Base-by-base conservation (phyloP, 2,113 vertebrate genomes). In the Cyanocitta stelleri region DNA sequence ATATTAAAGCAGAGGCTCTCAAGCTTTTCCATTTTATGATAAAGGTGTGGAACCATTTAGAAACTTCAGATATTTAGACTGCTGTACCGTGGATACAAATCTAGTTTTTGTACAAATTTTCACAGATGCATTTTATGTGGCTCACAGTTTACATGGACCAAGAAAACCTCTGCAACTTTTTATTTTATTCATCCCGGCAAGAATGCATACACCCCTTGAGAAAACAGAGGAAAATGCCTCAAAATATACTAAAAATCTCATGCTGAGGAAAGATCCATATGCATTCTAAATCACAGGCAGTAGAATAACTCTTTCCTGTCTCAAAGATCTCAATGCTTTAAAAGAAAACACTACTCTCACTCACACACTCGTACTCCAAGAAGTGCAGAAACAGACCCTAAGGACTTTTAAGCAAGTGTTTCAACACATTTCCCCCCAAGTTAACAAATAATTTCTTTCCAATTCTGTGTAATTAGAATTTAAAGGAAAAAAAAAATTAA, bases 351-450 rank as follows among this genome's bases (percentile, higher is more conserved):
- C 1, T 68, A 66, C 23, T 41, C 37, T 86, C 49, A 59, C 3
- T 6, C 2, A 16, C 37, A 58, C 2, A 59, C 3, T 6, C 2
- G 15, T 43, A 58, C 2, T 69, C 32, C 27, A 14, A 11, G 8
- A 82, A 59, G 44, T 43, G 77, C 63, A 73, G 13, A 93, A 82
- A 82, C 4, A 39, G 39, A 11, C 9, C 20, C 64, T 23, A 58
- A n/a, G 52, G 11, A 63, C 5, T 44, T 64, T n/a, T 11, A 89
- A 67, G 7, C 8, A 80, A 75, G 27, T 23, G 7, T 37, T 44
- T n/a, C 59, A 80, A 52, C 11, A 71, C 1, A 18, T 69, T 85
- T 88, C 24, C n/a, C 4, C 35, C 13, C 26, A 87, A 32, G 3
- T 17, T 7, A 61, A 51, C 11, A 55, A 11, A 6, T 52, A 37